phyloP scores from a whole-genome alignment of 1,140 invertebrate species.

The Metaphire vulgaris region DNA sequence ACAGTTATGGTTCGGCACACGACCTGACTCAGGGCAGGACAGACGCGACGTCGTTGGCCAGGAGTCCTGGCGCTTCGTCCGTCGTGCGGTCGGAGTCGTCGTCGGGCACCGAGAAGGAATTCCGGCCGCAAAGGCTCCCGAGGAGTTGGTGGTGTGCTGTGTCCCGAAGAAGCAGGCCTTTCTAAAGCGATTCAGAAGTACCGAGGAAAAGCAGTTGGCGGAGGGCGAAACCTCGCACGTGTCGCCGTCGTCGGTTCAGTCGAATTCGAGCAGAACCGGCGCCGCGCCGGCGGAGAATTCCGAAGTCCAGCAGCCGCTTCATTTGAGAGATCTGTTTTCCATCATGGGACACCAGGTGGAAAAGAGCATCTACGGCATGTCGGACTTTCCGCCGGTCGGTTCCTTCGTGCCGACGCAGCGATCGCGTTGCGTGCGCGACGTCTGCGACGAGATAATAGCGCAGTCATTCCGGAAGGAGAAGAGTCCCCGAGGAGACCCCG shows the following conservation, averaged over 20 bases:
- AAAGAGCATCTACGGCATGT: not conserved
- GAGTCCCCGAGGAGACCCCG: not conserved
- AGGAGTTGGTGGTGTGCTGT: too few species aligned
- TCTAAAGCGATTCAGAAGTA: not conserved
- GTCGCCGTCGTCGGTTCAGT: too few species aligned
- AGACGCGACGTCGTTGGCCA: too few species aligned
- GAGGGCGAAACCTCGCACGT: too few species aligned
- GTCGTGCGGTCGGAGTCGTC: too few species aligned
- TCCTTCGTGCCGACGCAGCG: not conserved
- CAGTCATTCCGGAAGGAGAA: constrained; percentile 10
- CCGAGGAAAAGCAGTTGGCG: too few species aligned
- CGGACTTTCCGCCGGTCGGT: not conserved
- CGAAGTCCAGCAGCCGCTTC: not conserved
- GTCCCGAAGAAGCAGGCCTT: not conserved
- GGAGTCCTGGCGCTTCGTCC: too few species aligned
- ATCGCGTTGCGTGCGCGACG: constrained; percentile 13
- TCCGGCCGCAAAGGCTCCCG: too few species aligned
- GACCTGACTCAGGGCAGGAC: too few species aligned
- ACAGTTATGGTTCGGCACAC: too few species aligned
- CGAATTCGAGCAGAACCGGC: too few species aligned
- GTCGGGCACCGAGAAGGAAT: too few species aligned
- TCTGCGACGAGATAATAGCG: constrained; percentile 17
- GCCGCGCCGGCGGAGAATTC: not conserved
- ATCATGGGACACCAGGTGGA: not conserved
- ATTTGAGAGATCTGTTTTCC: not conserved